Evolutionary conservation across 2,797 vertebrate species (phyloP).

Genomic region (Anas bahamensis): DNA sequence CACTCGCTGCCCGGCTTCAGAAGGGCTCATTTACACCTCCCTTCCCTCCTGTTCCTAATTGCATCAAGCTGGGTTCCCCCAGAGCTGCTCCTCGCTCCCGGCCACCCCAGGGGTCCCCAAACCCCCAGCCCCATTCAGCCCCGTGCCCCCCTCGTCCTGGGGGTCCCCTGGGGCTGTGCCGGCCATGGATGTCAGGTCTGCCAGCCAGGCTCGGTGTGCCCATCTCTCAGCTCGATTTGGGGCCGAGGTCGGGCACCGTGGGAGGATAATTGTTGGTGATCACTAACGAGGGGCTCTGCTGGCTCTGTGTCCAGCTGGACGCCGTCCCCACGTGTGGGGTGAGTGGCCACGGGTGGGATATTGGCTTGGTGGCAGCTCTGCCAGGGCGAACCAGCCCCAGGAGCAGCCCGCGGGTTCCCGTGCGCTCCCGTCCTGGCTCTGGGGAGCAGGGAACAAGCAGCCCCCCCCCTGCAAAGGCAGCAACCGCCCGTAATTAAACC

Average conservation of each 20-base stretch:
- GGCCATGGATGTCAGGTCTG: neutral
- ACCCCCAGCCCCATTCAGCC: neutral
- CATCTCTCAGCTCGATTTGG: neutral
- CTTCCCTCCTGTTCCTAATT: neutral
- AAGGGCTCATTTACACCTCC: neutral
- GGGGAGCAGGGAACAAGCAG: neutral
- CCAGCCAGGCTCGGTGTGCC: neutral
- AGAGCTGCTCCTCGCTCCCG: neutral
- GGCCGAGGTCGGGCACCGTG: neutral
- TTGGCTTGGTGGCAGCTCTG: neutral
- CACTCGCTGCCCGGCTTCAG: neutral
- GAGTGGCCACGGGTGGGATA: too few relatives aligned
- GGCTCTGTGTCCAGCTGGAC: neutral
- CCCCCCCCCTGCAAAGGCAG: neutral
- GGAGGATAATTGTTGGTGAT: slow-evolving; percentile 39
- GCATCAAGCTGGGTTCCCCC: neutral
- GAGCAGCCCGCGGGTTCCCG: accelerated
- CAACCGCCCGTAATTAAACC: slow-evolving; percentile 37
- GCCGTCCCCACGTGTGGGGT: neutral
- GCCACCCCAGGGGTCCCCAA: neutral
- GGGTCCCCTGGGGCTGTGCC: neutral
- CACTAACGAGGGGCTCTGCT: neutral
- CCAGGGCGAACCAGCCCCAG: neutral
- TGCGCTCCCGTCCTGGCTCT: neutral
- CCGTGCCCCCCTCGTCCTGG: neutral